Percentiles rank a stretch among this genome's conserved stretches.
phyloP scores from a whole-genome alignment of 2,888 invertebrate species.

The Cosmia pyralina region DNA sequence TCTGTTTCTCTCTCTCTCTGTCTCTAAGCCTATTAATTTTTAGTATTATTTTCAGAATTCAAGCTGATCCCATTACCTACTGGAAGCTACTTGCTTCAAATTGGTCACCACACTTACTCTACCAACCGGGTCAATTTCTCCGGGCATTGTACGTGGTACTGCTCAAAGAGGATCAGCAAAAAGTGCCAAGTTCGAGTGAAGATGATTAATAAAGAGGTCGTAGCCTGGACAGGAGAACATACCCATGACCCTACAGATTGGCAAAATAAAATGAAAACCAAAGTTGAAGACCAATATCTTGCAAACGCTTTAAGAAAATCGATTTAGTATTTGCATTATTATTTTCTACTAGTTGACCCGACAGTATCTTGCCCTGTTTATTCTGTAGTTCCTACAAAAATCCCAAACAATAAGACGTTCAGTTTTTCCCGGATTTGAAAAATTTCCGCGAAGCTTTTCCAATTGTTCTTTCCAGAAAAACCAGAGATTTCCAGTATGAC shows the following conservation, averaged over 20 bases:
- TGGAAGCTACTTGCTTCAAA: conserved; percentile 69
- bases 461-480: too few species aligned
- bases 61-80: conserved; percentile 61
- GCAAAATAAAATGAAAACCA: not conserved
- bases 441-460: too few species aligned
- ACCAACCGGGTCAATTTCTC: conserved; percentile 69
- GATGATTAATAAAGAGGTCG: conserved; percentile 67
- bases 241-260: conserved; percentile 53
- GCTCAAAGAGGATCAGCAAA: conserved; percentile 76
- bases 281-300: conserved; percentile 2
- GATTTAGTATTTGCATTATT: not conserved
- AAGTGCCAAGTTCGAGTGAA: conserved; percentile 75
- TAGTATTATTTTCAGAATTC: conserved; percentile 52
- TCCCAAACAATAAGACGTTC: too few species aligned
- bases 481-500: not conserved
- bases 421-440: too few species aligned
- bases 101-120: conserved; percentile 73
- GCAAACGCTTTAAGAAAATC: not conserved
- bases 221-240: conserved; percentile 62
- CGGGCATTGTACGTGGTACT: conserved; percentile 76
- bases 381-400: too few species aligned
- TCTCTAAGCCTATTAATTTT: not conserved
- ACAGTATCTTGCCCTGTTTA: too few species aligned
- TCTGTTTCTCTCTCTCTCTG: too few species aligned
- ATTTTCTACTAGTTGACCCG: not conserved